Evolutionary conservation across 2,888 invertebrate genomes (phyloP), one percentile per base, ranked within the genome.

Genomic region (Drosophila longiperda): DNA sequence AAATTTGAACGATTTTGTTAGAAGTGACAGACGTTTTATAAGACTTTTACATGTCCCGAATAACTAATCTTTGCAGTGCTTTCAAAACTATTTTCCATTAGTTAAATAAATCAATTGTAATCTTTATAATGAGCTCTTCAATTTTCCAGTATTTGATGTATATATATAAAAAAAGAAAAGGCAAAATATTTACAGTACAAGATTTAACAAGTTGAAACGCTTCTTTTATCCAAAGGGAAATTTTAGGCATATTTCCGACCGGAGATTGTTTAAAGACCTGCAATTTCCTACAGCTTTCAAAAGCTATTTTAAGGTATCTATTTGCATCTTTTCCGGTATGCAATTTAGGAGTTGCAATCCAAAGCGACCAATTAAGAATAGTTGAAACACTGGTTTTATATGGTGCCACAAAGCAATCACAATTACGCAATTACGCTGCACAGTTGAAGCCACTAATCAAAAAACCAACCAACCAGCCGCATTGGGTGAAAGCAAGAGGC

Each of bases 361-460:
- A 32, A 58, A 50, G 9, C 40, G 32, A 33, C 32, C 5, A 40
- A 34, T 65, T 60, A 55, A 23, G 26, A 62, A 29, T 50, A 59
- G 45, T 53, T 52, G 40, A 69, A 64, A 70, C 63, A 76, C 66
- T 73, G 71, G 73, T 80, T 80, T 70, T 57, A 72, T 49, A 71
- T 73, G 74, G 72, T 54, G 69, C 71, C 65, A 66, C 68, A 63
- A 58, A 79, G 66, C 67, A 79, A 74, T 66, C 61, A 82, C 77
- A 87, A 79, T 79, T 79, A 68, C 73, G 81, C 79, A 73, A 84
- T 73, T 69, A 54, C 45, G 49, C 11, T 33, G 55, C 57, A 71
- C 66, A 68, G 52, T 52, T 58, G 34, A 64, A 68, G 62, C 73
- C 62, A 81, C 87, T 86, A 86, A 79, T 71, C 62, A 64, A 29